Base-by-base conservation (phyloP, 2,888 invertebrate species). In the Acrobasis repandana region DNA sequence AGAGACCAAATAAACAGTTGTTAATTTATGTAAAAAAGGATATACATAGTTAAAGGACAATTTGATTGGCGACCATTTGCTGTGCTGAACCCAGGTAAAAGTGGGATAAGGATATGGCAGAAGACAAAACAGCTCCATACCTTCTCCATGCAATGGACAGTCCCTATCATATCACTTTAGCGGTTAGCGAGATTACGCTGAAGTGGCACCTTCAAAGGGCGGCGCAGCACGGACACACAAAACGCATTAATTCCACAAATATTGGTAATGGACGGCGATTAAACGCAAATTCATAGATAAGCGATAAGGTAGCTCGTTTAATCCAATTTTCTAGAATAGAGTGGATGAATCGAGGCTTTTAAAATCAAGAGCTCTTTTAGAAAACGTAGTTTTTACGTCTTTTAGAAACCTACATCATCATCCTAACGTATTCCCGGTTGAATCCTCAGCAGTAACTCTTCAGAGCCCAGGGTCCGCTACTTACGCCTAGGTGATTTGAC, bases 201-300 rank as follows among this genome's bases (percentile, higher is more conserved):
- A 16, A 38, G 20, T 33, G 36, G 50, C 28, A 15, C 60, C 58
- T 58, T 64, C 64, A 64, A 64, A 64, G 61, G 20, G 58, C 59
- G 47, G 54, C 65, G 54, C 60, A 62, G 60, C 47, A 50, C 48
- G n/a, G 73, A 86, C 86, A 85, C 68, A 81, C 69, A 76, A 85
- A 84, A 73, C 76, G 78, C 86, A 86, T 86, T 86, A 85, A 69
- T 68, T 63, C 65, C 76, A 81, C 81, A 83, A 78, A 70, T 54
- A 54, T 67, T 67, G 62, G 64, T 83, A 86, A 87, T 85, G 85
- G 84, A 82, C 71, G 63, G 72, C 77, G 80, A 85, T 54, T 54
- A 38, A 36, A 54, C 43, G 38, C 38, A 38, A 38, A 54, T 43
- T 38, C 54, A 20, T 18, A 11, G 9, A 33, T 52, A 34, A 15